A percentile compares a stretch with the other conserved stretches of the same genome.
Evolutionary conservation across 2,797 vertebrate genomes (phyloP).

Genomic region (Xenops minutus): DNA sequence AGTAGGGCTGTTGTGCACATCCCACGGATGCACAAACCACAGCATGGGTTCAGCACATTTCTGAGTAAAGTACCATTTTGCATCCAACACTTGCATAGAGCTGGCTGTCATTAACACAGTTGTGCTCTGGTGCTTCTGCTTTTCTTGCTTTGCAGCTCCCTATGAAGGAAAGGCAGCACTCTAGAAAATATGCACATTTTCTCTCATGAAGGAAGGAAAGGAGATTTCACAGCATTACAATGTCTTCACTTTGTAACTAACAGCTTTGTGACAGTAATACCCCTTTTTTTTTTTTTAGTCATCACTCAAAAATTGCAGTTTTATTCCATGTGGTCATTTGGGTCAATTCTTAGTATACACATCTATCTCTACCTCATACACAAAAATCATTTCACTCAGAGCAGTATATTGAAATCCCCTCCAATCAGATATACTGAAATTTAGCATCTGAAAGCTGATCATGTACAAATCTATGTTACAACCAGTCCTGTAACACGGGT

Average conservation of each 20-base stretch:
- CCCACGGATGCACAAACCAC: not conserved
- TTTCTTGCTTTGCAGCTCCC: not conserved
- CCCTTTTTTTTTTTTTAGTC: not conserved
- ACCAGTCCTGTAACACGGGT: not conserved
- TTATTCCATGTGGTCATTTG: not conserved
- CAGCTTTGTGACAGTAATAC: not conserved
- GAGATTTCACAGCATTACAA: not conserved
- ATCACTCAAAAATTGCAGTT: not conserved
- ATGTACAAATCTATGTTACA: not conserved
- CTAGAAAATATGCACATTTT: not conserved
- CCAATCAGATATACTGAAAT: not conserved
- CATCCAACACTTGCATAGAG: not conserved
- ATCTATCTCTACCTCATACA: not conserved
- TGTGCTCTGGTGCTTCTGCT: not conserved
- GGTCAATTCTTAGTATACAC: not conserved
- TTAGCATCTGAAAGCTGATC: not conserved
- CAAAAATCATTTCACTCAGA: not conserved
- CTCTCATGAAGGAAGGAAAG: not conserved
- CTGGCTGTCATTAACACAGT: not conserved
- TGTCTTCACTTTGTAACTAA: not conserved
- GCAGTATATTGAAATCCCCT: not conserved
- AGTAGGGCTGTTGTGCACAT: not conserved
- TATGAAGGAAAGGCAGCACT: not conserved
- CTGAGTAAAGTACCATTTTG: not conserved
- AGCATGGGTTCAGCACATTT: not conserved